phyloP scores from a whole-genome alignment of 2,113 vertebrate species.

The Cygnus buccinator region DNA sequence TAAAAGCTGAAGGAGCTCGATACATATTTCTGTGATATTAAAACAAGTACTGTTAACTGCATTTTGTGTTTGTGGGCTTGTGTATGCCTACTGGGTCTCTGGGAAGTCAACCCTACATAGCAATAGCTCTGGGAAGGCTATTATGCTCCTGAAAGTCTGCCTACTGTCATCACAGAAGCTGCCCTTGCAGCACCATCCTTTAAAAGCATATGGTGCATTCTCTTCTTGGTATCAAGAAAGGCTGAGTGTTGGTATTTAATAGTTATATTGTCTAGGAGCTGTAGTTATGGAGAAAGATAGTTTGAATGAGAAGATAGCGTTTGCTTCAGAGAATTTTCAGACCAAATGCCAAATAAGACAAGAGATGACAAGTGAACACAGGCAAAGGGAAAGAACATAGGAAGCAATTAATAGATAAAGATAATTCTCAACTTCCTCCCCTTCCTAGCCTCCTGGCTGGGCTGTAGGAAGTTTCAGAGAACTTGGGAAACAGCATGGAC shows the following conservation, averaged over 20 bases:
- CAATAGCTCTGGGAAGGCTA: not conserved
- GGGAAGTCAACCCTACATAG: not conserved
- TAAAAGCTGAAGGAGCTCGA: not conserved
- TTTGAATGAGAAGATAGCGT: not conserved
- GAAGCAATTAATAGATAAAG: not conserved
- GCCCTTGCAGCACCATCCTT: not conserved
- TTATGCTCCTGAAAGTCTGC: not conserved
- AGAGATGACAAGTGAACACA: not conserved
- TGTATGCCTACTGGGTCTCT: not conserved
- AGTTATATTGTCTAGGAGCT: not conserved
- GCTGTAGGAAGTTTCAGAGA: not conserved
- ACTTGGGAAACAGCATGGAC: not conserved
- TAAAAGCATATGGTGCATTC: not conserved
- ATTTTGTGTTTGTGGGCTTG: not conserved
- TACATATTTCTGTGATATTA: not conserved
- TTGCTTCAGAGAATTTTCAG: not conserved
- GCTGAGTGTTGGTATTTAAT: not conserved
- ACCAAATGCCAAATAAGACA: not conserved
- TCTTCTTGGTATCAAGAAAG: not conserved
- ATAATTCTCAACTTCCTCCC: not conserved
- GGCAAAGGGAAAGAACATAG: not conserved
- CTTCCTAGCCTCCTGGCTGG: not conserved
- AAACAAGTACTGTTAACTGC: not conserved
- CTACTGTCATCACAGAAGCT: not conserved
- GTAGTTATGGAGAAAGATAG: not conserved